Percentiles rank a stretch among this genome's conserved stretches.
phyloP scores from a whole-genome alignment of 53 echinoderm and acorn worm genomes.

The Holothuria leucospilota region DNA sequence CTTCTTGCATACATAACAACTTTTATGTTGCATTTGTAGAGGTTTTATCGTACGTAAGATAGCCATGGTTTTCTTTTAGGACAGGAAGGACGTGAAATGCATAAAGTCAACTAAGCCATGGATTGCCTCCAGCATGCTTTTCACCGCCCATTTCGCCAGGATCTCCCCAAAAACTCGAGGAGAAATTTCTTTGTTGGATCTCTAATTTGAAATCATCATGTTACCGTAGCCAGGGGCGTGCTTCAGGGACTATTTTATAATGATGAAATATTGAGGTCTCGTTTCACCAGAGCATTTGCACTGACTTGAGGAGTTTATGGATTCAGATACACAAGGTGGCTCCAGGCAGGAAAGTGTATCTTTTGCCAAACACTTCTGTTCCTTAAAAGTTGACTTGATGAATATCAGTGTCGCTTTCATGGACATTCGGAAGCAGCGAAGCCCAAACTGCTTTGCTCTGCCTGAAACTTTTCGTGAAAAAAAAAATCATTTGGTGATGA shows the following conservation, averaged over 20 bases:
- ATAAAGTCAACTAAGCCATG: slow-evolving; percentile 39
- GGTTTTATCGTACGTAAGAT: slow-evolving; percentile 28
- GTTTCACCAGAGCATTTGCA: slow-evolving; percentile 28
- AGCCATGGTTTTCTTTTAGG: slow-evolving; percentile 12
- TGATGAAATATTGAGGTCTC: slow-evolving; percentile 38
- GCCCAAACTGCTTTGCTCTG: not conserved
- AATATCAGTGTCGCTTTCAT: slow-evolving; percentile 42
- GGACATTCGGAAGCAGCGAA: slow-evolving; percentile 31
- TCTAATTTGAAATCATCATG: slow-evolving; percentile 32
- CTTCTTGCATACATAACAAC: not conserved
- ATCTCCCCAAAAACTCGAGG: slow-evolving; percentile 39
- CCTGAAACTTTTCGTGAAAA: not conserved
- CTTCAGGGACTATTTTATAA: slow-evolving; percentile 34
- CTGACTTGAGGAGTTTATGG: slow-evolving; percentile 20
- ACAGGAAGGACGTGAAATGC: slow-evolving; percentile 26
- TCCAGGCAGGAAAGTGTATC: slow-evolving; percentile 30
- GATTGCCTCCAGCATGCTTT: slow-evolving; percentile 29
- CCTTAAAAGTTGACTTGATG: slow-evolving; percentile 14
- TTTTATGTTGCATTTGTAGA: slow-evolving; percentile 9
- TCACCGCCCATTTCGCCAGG: slow-evolving; percentile 42
- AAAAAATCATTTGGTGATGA: no score
- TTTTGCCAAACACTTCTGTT: slow-evolving; percentile 26
- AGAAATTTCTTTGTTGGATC: slow-evolving; percentile 14
- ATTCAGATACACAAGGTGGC: slow-evolving; percentile 11
- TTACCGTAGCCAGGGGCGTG: slow-evolving; percentile 15